Base-by-base conservation (phyloP, 2,797 vertebrate species). In the Macropus fuliginosus region DNA sequence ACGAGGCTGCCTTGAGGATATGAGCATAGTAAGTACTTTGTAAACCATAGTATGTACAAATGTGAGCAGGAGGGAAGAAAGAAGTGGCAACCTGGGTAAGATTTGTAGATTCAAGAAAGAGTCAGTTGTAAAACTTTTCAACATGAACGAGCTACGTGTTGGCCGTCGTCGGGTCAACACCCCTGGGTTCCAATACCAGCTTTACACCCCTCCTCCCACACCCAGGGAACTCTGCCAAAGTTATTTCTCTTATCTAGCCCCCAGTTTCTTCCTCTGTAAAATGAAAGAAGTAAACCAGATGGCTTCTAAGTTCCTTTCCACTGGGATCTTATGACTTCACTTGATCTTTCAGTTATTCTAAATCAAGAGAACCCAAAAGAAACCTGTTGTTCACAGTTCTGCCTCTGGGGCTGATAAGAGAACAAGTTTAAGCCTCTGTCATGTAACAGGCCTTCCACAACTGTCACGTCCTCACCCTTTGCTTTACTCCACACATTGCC, bases 301-400 rank as follows among this genome's bases (percentile, higher is more conserved):
- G 66, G 66, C 66, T 13, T 40, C 66, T 21, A 10, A 81, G 18
- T 81, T 81, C 18, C 18, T 81, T 81, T 24, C n/a, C 6, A 46
- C 74, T 46, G 24, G 14, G n/a, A 40, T 81, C n/a, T 2, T 24
- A 81, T 21, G 18, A 46, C 14, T 74, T 21, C 16, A 74, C 21
- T 40, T 40, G 94, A 91, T 56, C 91, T 95, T 95, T 92, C 93
- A 54, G 52, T 92, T 52, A 89, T 91, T 95, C 55, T 89, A 95
- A 91, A 29, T 87, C 56, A 95, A 28, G 27, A 87, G 92, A 92
- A 90, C 57, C 93, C 91, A 59, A 95, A 93, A 94, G n/a, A 40
- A 40, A 9, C 74, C 10, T 81, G n/a, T n/a, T 40, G n/a, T 46
- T 46, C 74, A 40, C 18, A 81, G 6, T 21, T 81, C n/a, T 81